phyloP scores from a whole-genome alignment of 2,888 invertebrate species.

The Apomyelois bistriatella region DNA sequence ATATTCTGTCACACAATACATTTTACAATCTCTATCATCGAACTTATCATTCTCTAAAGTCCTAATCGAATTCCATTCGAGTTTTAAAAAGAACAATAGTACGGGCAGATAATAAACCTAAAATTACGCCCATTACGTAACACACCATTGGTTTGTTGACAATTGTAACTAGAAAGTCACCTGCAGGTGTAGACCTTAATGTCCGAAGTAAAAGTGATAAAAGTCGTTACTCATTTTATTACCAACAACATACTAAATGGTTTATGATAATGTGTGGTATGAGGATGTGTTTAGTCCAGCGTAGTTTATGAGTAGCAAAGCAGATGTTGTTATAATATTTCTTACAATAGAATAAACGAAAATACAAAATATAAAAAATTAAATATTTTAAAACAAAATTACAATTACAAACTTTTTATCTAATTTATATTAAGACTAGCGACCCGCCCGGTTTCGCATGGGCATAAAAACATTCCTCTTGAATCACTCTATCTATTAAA shows the following conservation, averaged over 20 bases:
- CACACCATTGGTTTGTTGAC: slow-evolving; percentile 18
- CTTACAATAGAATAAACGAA: no score
- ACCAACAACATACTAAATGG: slow-evolving; percentile 1
- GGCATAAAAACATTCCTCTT: no score
- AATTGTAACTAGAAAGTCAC: slow-evolving; percentile 14
- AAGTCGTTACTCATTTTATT: slow-evolving; percentile 9
- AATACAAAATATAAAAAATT: no score
- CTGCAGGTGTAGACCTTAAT: slow-evolving; percentile 16
- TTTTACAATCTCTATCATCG: no score
- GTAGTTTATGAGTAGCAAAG: not conserved
- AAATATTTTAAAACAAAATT: no score
- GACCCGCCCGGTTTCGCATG: no score
- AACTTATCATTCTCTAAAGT: no score
- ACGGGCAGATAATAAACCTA: slow-evolving; percentile 5
- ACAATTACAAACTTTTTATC: no score
- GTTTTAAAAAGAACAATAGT: slow-evolving; percentile 11
- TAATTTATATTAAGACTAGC: no score
- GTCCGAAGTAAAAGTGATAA: slow-evolving; percentile 10
- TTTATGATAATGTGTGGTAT: not conserved
- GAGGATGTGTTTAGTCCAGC: not conserved
- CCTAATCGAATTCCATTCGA: not conserved
- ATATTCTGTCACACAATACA: no score
- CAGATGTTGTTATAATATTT: no score
- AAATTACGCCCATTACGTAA: slow-evolving; percentile 18
- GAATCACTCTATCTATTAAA: no score